phyloP scores from a whole-genome alignment of 1,140 invertebrate species.

The Diachasmimorpha longicaudata region DNA sequence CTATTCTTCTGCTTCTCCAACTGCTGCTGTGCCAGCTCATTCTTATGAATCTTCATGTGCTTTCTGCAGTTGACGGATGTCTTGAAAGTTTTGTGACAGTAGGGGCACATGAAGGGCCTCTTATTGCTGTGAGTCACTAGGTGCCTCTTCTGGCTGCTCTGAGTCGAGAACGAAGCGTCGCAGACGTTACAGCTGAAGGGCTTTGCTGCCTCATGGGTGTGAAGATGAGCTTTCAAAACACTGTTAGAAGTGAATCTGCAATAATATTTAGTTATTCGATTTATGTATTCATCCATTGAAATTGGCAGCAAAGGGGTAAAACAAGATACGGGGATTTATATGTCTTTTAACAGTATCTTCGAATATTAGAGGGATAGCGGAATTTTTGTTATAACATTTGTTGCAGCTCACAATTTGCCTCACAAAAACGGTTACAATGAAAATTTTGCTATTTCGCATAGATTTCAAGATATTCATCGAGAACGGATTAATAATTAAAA shows the following conservation, averaged over 20 bases:
- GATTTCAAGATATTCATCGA: too few species aligned
- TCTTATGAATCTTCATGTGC: slow-evolving; percentile 74
- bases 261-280: too few species aligned
- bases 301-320: too few species aligned
- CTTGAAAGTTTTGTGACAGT: slow-evolving; percentile 77
- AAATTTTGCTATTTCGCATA: too few species aligned
- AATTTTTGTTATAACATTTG: too few species aligned
- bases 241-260: slow-evolving; percentile 67
- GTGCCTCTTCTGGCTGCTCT: slow-evolving; percentile 71
- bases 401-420: too few species aligned
- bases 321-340: too few species aligned
- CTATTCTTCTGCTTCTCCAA: slow-evolving; percentile 42
- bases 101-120: slow-evolving; percentile 74
- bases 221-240: slow-evolving; percentile 69
- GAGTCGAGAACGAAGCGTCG: slow-evolving; percentile 67
- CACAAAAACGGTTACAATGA: too few species aligned
- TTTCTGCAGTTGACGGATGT: slow-evolving; percentile 71
- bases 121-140: slow-evolving; percentile 69
- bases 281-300: too few species aligned
- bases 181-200: slow-evolving; percentile 60
- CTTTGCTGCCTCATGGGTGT: slow-evolving; percentile 65
- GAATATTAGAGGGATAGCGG: too few species aligned
- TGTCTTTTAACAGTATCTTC: too few species aligned
- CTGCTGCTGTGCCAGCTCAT: slow-evolving; percentile 59
- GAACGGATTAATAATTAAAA: too few species aligned